Base-by-base conservation (phyloP, 2,888 invertebrate species). In the Mantis religiosa region DNA sequence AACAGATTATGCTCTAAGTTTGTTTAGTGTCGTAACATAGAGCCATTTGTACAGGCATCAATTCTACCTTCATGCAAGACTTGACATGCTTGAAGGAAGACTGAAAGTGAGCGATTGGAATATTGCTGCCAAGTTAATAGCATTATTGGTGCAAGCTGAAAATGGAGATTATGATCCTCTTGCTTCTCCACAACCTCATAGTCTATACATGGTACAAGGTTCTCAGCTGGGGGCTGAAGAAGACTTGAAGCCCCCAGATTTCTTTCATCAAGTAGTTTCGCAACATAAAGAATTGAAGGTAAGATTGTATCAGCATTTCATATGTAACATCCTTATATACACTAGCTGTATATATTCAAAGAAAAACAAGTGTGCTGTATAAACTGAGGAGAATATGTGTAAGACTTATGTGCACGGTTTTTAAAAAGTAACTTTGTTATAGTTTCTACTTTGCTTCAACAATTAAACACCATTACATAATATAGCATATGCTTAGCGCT, bases 61-160 rank as follows among this genome's bases (percentile, higher is more conserved):
- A 92, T 98, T 98, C 93, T 98, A 97, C 92, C 95, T 97, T 91
- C 97, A 98, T 93, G 97, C 97, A 3, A 96, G 96, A 92, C 94
- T 96, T 83, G 97, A 98, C 92, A 93, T 97, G 91, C 94, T 95
- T 86, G 97, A 97, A 92, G 96, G 96, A 28, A 95, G 96, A 89
- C 94, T 98, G 27, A 95, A 95, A 89, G 96, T 96, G 14, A 94
- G 95, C 28, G 96, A 96, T 91, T 95, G 96, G 94, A 94, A 95
- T 91, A 95, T 95, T 47, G 96, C 96, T 8, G 95, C 96, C 84
- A 95, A 95, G 91, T 94, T 98, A 90, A 95, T 96, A 84, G 97
- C 97, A 25, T 94, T 97, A 90, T 95, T 98, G 90, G 97, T 97
- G 9, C 97, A 96, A 92, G 94, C 96, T 25, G 97, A 97, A 92